A percentile compares a stretch with the other conserved stretches of the same genome.
Conservation (phyloP, 2,888 invertebrate species). For the Criorhina ranunculi region DNA sequence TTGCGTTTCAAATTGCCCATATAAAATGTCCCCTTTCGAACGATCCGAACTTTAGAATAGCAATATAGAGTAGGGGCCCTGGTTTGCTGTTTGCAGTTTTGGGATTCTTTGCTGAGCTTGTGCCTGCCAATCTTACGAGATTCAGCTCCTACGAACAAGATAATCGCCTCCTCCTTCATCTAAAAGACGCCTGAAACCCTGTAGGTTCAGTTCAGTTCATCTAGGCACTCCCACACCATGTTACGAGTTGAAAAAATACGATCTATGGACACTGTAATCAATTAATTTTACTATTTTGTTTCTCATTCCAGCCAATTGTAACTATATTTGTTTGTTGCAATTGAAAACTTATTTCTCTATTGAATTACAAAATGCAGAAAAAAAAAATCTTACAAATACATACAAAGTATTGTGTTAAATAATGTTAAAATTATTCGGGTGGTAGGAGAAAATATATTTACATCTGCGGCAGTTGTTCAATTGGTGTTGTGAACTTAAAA, state of each 20-base stretch:
- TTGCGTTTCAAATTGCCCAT: too few species aligned
- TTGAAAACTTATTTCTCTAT: slow-evolving; percentile 43
- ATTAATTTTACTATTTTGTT: neutral
- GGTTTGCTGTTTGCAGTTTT: too few species aligned
- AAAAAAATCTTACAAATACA: slow-evolving; percentile 47
- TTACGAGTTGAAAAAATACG: neutral
- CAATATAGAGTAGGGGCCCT: too few species aligned
- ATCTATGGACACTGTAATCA: neutral
- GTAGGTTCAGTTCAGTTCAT: too few species aligned
- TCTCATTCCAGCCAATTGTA: slow-evolving; percentile 14
- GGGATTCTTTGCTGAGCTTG: too few species aligned
- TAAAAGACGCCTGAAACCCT: too few species aligned
- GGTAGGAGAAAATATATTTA: slow-evolving; percentile 81
- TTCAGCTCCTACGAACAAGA: too few species aligned
- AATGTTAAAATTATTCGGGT: slow-evolving; percentile 40
- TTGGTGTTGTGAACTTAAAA: slow-evolving; percentile 97
- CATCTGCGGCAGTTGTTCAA: slow-evolving; percentile 96
- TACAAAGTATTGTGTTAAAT: slow-evolving; percentile 50
- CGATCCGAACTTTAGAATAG: too few species aligned
- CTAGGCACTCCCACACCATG: too few species aligned
- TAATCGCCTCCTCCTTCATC: too few species aligned
- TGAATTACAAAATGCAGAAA: slow-evolving; percentile 56
- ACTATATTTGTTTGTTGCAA: slow-evolving; percentile 62
- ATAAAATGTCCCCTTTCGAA: too few species aligned
- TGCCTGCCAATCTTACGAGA: too few species aligned